Evolutionary conservation across 1,140 invertebrate genomes (phyloP), one percentile per base, ranked within the genome.

Genomic region (Galleria mellonella): DNA sequence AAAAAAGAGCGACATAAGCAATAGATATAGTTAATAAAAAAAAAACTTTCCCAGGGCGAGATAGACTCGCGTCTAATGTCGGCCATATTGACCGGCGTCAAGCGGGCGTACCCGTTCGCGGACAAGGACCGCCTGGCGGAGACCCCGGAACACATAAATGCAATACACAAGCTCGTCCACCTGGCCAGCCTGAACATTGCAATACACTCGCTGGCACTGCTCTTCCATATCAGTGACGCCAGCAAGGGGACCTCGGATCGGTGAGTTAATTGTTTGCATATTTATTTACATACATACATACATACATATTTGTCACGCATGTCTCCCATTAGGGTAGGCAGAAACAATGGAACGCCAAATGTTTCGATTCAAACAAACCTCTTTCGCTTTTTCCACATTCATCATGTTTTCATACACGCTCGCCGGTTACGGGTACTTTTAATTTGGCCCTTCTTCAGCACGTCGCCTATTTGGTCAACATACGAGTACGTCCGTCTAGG

Each of bases 1-100:
- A n/a, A n/a, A n/a, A 29, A 29, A 29, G 28, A 29, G 4, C 4
- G 4, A 9, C 9, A 5, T 9, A 29, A 5, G 28, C 28, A 9
- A 29, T 5, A 29, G 9, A 29, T 29, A 4, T 29, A 4, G 28
- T 29, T 5, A 29, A 29, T 29, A 29, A 29, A 9, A 5, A 29
- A 29, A n/a, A n/a, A n/a, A n/a, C n/a, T n/a, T n/a, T n/a, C n/a
- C n/a, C 68, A 94, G 90, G 94, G 96, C 13, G 96, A 98, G 54
- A 92, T 98, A 0, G 94, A 98, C 65, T 94, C 92, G 32, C 92
- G 95, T 65, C 92, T 98, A 83, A 96, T 99, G 94, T 93, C 93
- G 48, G 96, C 93, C 0, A 90, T 99, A 10, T 83, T 98, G 35
- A 92, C 91, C 35, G 97, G 96, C 0, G 93, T 97, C 4, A 96